Conservation (phyloP, 2,888 invertebrate species). For the Vanessa cardui region DNA sequence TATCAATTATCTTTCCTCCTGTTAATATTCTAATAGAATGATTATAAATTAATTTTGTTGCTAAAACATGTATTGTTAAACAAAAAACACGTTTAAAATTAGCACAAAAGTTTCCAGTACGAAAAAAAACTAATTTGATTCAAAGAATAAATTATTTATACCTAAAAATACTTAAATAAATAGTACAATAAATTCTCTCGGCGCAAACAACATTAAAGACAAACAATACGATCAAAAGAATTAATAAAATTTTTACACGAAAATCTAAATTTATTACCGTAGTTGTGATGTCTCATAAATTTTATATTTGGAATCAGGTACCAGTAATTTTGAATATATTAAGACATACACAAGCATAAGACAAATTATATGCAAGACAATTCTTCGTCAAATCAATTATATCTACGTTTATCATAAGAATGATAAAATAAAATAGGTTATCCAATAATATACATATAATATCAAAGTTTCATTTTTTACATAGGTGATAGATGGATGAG, state of each 20-base stretch:
- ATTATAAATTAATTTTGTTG: background rate
- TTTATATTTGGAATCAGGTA: slow-evolving; percentile 39
- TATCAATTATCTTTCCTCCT: too few relatives aligned
- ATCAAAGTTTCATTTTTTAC: background rate
- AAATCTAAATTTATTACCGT: slow-evolving; percentile 31
- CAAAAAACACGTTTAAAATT: background rate
- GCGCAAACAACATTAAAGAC: slow-evolving; percentile 12
- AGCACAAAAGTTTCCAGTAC: slow-evolving; percentile 3
- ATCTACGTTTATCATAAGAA: background rate
- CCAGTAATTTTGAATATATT: slow-evolving; percentile 19
- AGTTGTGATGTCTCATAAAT: slow-evolving; percentile 22
- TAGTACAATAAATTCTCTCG: background rate
- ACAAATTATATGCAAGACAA: slow-evolving; percentile 1
- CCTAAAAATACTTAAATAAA: slow-evolving; percentile 3
- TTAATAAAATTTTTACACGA: slow-evolving; percentile 19
- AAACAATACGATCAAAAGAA: slow-evolving; percentile 24
- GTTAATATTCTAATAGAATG: too few relatives aligned
- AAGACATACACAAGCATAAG: slow-evolving; percentile 1
- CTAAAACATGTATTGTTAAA: too few relatives aligned
- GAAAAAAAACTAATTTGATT: background rate
- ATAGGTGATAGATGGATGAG: too few relatives aligned
- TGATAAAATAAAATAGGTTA: too few relatives aligned
- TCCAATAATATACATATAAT: too few relatives aligned
- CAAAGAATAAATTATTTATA: slow-evolving; percentile 8
- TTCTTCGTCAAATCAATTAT: background rate